Evolutionary conservation across 2,113 vertebrate genomes (phyloP), one percentile per base, ranked within the genome.

Genomic region (Odobenus rosmarus): DNA sequence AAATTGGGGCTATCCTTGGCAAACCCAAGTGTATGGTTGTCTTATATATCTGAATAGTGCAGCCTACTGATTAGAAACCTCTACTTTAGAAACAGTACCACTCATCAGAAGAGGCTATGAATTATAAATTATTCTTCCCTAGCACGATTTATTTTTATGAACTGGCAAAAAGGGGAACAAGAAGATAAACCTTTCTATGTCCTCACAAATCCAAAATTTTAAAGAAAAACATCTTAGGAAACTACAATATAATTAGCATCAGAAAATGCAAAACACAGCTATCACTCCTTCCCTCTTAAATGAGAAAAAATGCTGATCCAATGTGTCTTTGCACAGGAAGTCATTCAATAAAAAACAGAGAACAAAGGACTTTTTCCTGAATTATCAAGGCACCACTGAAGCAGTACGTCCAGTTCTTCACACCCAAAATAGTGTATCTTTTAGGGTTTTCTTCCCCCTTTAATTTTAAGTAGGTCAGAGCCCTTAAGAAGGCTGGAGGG

Each of bases 171-270:
- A 23, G 6, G 3, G 23, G 16, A 92, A 88, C n/a, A 96, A 79
- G 2, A 82, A 74, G 42, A 86, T 42, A 82, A 57, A 57, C 7
- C 53, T 74, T 82, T 28, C 69, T 57, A 77, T 26, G 4, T 92
- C 16, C 67, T 86, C 97, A 93, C 31, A 23, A 95, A 88, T 39
- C 69, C 46, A 77, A 94, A 24, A 15, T 42, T 93, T 81, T 95
- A 72, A 76, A 39, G 26, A 93, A 95, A 83, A 67, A 33, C 3
- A 42, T 90, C 15, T 80, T 21, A 76, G 79, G 87, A 83, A 42
- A 5, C 19, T 79, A 42, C 11, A 74, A 90, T 71, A 62, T 31
- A 96, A 93, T 33, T 57, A 81, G 23, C 42, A 76, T 88, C 26
- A 89, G 23, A 88, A 95, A 89, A n/a, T 81, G 77, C 11, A 96